Evolutionary conservation across 2,888 invertebrate species (phyloP).

Genomic region (Agrotis clavis): DNA sequence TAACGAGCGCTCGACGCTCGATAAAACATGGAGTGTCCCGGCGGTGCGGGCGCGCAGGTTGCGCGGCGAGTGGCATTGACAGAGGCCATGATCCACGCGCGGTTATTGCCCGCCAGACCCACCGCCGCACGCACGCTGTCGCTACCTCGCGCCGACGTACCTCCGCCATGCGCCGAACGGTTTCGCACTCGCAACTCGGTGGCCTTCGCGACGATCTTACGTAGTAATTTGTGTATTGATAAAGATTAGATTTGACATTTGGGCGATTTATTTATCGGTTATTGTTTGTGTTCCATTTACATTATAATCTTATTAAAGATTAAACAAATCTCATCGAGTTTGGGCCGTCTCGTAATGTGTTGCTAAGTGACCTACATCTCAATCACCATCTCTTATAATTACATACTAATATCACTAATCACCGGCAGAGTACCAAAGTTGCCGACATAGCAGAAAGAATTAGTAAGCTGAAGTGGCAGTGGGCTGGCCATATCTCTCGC

Average conservation of each 20-base stretch:
- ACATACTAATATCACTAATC: constrained; percentile 12
- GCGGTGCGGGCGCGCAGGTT: constrained; percentile 58
- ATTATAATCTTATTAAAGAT: constrained; percentile 8
- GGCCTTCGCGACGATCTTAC: constrained; percentile 75
- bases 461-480: too few species aligned
- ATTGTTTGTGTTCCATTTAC: constrained; percentile 32
- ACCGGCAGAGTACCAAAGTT: too few species aligned
- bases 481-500: too few species aligned
- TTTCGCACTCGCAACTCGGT: constrained; percentile 61
- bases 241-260: constrained; percentile 42
- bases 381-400: neutral
- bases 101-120: constrained; percentile 85
- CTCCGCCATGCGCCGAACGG: constrained; percentile 56
- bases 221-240: constrained; percentile 48
- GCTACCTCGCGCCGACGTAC: constrained; percentile 35
- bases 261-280: constrained; percentile 49
- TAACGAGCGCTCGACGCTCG: constrained; percentile 68
- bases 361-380: constrained; percentile 13
- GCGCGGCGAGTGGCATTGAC: constrained; percentile 83
- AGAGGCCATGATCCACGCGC: constrained; percentile 86
- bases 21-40: constrained; percentile 74
- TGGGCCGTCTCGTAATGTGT: constrained; percentile 2
- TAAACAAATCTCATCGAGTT: neutral
- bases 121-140: constrained; percentile 66
- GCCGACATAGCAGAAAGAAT: too few species aligned